Base-by-base conservation (phyloP, 1,140 invertebrate genomes). In the Nixonia krombeini region DNA sequence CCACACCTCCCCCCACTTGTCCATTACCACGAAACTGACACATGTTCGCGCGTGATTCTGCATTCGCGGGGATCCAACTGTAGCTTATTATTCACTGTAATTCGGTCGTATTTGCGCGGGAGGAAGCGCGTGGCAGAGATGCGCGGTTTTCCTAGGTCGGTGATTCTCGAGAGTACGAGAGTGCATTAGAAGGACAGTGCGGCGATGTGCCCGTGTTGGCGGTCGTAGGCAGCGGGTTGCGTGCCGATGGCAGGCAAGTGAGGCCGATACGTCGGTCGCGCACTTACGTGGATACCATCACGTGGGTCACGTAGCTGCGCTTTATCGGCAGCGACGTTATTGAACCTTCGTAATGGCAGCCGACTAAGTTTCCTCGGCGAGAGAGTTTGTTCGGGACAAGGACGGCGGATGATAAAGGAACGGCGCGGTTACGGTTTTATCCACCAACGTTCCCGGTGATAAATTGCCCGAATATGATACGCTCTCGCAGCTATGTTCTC, bases 281-380 rank as follows among this genome's bases (percentile, higher is more conserved):
- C 67, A 67, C 58, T 70, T 67, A 59, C 62, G 40, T 29, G 40
- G 49, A 53, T 45, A 56, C n/a, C n/a, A n/a, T 56, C 45, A 49
- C 42, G 23, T 9, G n/a, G 52, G 61, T 47, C 56, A 65, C 73
- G 66, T 57, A 49, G 37, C 41, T 45, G 50, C 59, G 65, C 70
- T 77, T 75, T 78, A 77, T 77, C 65, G 74, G 70, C 41, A 64
- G 55, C 45, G 52, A 78, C 72, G 70, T 73, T 79, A 79, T 79
- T 76, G 72, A 65, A 71, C 45, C 55, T 59, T 26, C 44, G 71
- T 71, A 77, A 73, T 70, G 65, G 68, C 46, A 64, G 64, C 44
- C 56, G 61, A n/a, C 47, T 61, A 53, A 69, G 73, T 75, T 74
- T 61, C 50, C 57, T 57, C 35, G 44, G 35, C 51, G 66, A 72